Evolutionary conservation across 2,113 vertebrate genomes (phyloP).

Genomic region (Apteryx mantelli): DNA sequence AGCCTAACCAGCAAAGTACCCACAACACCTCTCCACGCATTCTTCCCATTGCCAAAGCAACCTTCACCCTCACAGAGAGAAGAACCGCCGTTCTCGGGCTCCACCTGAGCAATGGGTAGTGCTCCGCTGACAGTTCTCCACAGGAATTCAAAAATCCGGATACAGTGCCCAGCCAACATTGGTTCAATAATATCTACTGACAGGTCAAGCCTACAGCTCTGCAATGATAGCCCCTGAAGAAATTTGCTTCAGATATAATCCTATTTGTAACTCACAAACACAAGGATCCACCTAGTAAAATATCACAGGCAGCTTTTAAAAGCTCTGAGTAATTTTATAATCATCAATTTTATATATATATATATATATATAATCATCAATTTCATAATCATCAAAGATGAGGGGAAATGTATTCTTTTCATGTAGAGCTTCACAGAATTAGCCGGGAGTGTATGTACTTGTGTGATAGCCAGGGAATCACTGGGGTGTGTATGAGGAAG

Average conservation of each 20-base stretch:
- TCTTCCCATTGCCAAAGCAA: neutral
- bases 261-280: neutral
- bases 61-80: neutral
- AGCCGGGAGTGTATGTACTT: neutral
- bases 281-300: neutral
- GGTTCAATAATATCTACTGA: neutral
- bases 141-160: neutral
- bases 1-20: neutral
- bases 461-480: neutral
- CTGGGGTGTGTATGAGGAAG: neutral
- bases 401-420: neutral
- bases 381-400: neutral
- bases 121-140: neutral
- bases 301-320: neutral
- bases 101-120: neutral
- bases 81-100: neutral
- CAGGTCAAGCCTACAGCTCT: neutral
- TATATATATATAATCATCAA: neutral
- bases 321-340: neutral
- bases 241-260: fast-evolving
- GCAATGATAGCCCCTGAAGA: neutral
- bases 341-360: neutral
- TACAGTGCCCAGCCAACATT: neutral
- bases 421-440: fast-evolving
- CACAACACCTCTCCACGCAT: fast-evolving